phyloP scores from a whole-genome alignment of 2,797 vertebrate species.

The Coendou prehensilis region DNA sequence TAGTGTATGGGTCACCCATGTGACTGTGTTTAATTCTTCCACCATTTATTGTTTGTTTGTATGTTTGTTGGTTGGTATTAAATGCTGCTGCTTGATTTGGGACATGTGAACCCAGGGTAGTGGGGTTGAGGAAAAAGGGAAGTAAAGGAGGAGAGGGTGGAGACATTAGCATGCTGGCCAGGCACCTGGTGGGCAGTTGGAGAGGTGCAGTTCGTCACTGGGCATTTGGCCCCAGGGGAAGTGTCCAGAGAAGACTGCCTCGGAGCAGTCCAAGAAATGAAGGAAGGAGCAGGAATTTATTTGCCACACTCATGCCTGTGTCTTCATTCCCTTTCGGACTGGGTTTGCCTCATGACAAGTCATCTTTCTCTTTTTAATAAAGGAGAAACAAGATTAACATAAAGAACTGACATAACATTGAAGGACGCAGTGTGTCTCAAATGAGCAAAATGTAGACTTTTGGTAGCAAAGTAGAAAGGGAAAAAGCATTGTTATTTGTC shows the following conservation, averaged over 20 bases:
- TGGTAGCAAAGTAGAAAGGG: not conserved
- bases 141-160: not conserved
- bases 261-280: not conserved
- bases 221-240: not conserved
- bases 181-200: rapidly evolving
- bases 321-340: not conserved
- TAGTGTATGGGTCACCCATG: not conserved
- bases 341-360: not conserved
- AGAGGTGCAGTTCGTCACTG: not conserved
- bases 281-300: constrained; percentile 28
- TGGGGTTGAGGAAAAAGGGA: not conserved
- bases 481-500: not conserved
- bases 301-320: not conserved
- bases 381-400: not conserved
- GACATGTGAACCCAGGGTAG: not conserved
- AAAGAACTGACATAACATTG: not conserved
- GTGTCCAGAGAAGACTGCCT: constrained; percentile 30
- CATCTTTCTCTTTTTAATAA: not conserved
- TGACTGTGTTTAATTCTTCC: not conserved
- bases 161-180: no score
- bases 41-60: not conserved
- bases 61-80: not conserved
- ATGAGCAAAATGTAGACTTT: not conserved
- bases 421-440: not conserved
- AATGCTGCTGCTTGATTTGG: not conserved